Percentiles rank a stretch among this genome's conserved stretches.
Evolutionary conservation across 2,888 invertebrate genomes (phyloP).

Genomic region (Phyto melanocephala): DNA sequence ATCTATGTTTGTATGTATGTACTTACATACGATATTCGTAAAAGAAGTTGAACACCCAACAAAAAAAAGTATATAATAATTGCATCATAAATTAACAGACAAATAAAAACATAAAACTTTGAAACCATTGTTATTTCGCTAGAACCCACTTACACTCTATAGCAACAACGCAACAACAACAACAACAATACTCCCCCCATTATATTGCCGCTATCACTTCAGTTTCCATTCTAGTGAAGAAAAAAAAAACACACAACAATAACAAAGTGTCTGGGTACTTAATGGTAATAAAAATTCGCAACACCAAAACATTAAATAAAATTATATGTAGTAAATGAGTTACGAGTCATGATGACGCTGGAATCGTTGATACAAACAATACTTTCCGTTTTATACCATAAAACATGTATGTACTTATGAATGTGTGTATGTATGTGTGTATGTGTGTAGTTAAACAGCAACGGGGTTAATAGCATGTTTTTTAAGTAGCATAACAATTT

Average conservation of each 20-base stretch:
- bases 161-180: neutral
- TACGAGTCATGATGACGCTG: slow-evolving; percentile 44
- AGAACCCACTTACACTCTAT: neutral
- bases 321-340: slow-evolving; percentile 63
- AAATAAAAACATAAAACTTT: slow-evolving; percentile 59
- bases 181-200: slow-evolving; percentile 9
- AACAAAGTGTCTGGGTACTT: slow-evolving; percentile 61
- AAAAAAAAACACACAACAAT: slow-evolving; percentile 33
- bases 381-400: slow-evolving; percentile 2
- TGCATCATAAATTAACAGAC: slow-evolving; percentile 63
- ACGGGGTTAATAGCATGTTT: neutral
- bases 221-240: neutral
- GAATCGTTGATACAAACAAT: slow-evolving; percentile 19
- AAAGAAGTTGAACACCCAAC: neutral
- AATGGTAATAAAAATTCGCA: slow-evolving; percentile 68
- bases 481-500: neutral
- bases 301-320: slow-evolving; percentile 67
- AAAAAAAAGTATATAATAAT: slow-evolving; percentile 56
- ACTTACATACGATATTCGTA: slow-evolving; percentile 12
- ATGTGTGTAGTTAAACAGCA: neutral
- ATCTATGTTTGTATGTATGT: neutral
- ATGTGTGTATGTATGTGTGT: too few relatives aligned
- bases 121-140: slow-evolving; percentile 40
- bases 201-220: neutral
- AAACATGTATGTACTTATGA: too few relatives aligned